Evolutionary conservation across 2,113 vertebrate species (phyloP), one percentile per base, ranked within the genome.

Genomic region (Cebidichthys violaceus): DNA sequence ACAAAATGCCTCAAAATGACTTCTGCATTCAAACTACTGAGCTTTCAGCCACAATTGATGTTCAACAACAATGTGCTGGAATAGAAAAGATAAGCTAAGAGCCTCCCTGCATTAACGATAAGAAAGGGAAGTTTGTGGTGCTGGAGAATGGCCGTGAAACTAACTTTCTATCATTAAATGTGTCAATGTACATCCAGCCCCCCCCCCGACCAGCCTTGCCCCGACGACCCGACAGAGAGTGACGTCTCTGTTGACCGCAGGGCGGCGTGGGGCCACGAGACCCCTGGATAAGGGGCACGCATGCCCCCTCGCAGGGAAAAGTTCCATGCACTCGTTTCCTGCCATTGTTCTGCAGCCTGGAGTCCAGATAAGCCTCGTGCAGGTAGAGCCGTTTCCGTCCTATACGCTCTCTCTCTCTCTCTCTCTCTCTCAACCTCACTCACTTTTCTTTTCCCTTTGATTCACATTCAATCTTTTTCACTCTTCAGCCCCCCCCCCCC

Each of bases 261-360:
- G 88, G 89, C 85, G 86, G 86, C 82, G 85, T 59, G 83, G 84
- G 93, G 86, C 92, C 90, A 87, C 84, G 76, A 94, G 92, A 93
- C 90, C 90, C 90, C 93, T 90, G 94, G 92, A 95, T 90, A 90
- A 92, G 90, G 77, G 89, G 90, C 90, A 91, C 78, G 81, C 91
- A 93, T 92, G 92, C 92, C 89, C 78, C 86, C 84, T 90, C 15
- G 70, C 82, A 92, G 88, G 92, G 90, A 94, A 94, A 94, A 90
- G 94, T 95, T 95, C 94, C 94, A 94, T 94, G 92, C 90, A 87
- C 91, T 93, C 54, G 90, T 93, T 95, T 96, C 95, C 95, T 95
- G 94, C 92, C 88, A 95, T 96, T 96, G 95, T 96, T 95, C 93
- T 79, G 86, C 77, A 83, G 89, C 88, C 86, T 90, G 92, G 88